Conservation (phyloP, 2,888 invertebrate species). For the Mimumesa dahlbomi region DNA sequence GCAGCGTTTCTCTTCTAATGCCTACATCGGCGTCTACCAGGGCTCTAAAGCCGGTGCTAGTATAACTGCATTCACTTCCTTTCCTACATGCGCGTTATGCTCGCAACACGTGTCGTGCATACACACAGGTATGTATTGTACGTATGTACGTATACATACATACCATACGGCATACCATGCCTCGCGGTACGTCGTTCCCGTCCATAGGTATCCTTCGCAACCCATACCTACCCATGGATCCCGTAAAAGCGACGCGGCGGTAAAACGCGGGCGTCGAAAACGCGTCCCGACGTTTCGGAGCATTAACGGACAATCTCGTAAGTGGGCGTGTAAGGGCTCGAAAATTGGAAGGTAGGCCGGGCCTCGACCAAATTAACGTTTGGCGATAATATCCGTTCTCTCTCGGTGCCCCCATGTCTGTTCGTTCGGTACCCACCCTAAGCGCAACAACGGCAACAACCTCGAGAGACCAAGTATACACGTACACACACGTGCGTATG, state of each 20-base stretch:
- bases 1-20: background rate
- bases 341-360: constrained; percentile 80
- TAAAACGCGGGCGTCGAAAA: constrained; percentile 72
- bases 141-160: too few species aligned
- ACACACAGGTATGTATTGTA: background rate
- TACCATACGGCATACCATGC: too few species aligned
- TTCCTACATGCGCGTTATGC: constrained; percentile 1
- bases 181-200: too few species aligned
- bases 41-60: background rate
- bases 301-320: constrained; percentile 79
- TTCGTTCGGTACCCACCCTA: constrained; percentile 54
- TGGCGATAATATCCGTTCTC: constrained; percentile 80
- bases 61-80: background rate
- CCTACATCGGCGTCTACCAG: background rate
- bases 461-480: constrained; percentile 11
- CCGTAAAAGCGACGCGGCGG: constrained; percentile 42
- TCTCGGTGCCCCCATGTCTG: constrained; percentile 61
- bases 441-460: constrained; percentile 52
- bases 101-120: constrained; percentile 8
- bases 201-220: background rate
- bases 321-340: constrained; percentile 80
- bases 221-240: too few species aligned
- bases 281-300: constrained; percentile 76
- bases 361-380: constrained; percentile 79
- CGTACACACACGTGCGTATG: too few species aligned